These are phyloP conservation scores for Dynastes tityus DNA, from an alignment of 2,888 invertebrate species.

Conservation along the genomic window DNA sequence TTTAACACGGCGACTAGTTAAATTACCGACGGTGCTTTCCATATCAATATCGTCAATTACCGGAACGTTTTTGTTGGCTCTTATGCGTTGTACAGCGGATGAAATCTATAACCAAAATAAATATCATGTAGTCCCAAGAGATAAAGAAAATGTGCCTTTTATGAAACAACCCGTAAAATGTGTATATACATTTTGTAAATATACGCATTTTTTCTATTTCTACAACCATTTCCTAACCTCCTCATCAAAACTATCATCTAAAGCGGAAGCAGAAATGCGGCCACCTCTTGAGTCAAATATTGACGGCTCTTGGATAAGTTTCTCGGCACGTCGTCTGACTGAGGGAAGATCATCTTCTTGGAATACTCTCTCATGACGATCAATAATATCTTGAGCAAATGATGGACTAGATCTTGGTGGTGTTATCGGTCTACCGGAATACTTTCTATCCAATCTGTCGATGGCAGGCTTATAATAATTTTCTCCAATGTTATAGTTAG, in stretches of 20 bases:
- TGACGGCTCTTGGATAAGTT: constrained; percentile 72
- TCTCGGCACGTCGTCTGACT: constrained; percentile 72
- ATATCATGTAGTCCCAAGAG: constrained; percentile 31
- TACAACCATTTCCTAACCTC: constrained; percentile 66
- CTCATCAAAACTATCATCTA: constrained; percentile 71
- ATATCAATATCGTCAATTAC: constrained; percentile 78
- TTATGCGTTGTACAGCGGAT: constrained; percentile 75
- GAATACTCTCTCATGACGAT: constrained; percentile 70
- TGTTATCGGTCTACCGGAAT: constrained; percentile 72
- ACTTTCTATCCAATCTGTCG: constrained; percentile 83
- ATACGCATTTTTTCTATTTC: constrained; percentile 27
- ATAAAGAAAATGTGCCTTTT: constrained; percentile 40
- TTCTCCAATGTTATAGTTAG: constrained; percentile 89
- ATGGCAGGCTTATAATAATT: constrained; percentile 86
- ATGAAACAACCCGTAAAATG: constrained; percentile 34
- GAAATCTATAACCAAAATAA: constrained; percentile 71
- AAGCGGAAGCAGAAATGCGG: constrained; percentile 69
- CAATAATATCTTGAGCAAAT: constrained; percentile 64
- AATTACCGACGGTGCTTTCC: constrained; percentile 74
- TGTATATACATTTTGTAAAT: constrained; percentile 23
- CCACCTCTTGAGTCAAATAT: constrained; percentile 79
- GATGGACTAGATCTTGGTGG: constrained; percentile 62
- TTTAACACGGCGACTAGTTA: constrained; percentile 74
- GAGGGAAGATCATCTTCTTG: constrained; percentile 72
- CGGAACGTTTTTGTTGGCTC: constrained; percentile 76